Evolutionary conservation across 1,140 invertebrate species (phyloP).

Genomic region (Cotesia glomerata): DNA sequence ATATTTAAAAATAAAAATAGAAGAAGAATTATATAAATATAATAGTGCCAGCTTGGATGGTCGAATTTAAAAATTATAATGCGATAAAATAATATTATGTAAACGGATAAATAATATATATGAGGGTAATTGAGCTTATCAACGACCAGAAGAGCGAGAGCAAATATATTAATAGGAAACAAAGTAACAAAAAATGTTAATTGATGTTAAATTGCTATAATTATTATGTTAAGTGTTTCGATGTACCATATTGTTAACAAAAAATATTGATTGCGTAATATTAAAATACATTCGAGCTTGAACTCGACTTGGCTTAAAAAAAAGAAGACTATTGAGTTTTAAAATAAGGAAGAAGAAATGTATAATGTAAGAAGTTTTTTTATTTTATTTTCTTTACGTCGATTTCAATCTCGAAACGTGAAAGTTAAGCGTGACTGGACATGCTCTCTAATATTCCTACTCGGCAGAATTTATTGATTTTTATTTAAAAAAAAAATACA

Average conservation of each 20-base stretch:
- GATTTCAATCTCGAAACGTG: conserved; percentile 2
- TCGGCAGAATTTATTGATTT: not conserved
- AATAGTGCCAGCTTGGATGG: no score
- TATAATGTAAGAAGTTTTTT: no score
- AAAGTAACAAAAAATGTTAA: conserved; percentile 18
- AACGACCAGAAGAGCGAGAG: not conserved
- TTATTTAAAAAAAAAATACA: not conserved
- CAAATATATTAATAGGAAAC: not conserved
- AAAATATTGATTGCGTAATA: not conserved
- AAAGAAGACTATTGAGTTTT: no score
- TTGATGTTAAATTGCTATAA: conserved; percentile 38
- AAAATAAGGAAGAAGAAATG: no score
- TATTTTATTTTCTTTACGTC: not conserved
- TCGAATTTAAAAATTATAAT: no score
- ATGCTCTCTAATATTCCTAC: conserved; percentile 27
- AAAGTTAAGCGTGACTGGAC: conserved; percentile 7
- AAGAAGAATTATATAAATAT: not conserved
- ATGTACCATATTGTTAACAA: conserved; percentile 25
- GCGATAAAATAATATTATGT: not conserved
- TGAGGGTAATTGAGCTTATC: no score
- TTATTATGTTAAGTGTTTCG: conserved; percentile 37
- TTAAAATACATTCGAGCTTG: not conserved
- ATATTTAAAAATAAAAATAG: not conserved
- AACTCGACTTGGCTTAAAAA: not conserved
- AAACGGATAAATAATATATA: conserved; percentile 3